phyloP scores from a whole-genome alignment of 2,888 invertebrate species.

The Autographa gamma region DNA sequence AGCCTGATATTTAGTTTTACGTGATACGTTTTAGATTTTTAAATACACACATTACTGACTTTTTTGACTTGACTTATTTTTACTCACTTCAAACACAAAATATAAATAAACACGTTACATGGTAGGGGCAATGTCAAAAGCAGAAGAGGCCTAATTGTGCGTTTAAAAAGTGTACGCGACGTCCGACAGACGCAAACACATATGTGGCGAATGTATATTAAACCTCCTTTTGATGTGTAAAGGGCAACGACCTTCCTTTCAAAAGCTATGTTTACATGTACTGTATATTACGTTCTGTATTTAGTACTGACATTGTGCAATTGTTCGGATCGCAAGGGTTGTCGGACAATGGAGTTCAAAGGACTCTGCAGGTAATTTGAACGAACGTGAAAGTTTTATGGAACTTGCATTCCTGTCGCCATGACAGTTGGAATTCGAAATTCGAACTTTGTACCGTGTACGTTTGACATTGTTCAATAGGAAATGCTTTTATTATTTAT shows the following conservation, averaged over 20 bases:
- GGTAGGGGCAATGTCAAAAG: conserved; percentile 76
- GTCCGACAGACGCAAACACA: conserved; percentile 61
- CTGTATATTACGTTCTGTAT: conserved; percentile 46
- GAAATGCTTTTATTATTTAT: background rate
- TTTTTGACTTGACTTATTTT: background rate
- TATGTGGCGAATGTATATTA: conserved; percentile 58
- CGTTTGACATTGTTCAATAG: conserved; percentile 5
- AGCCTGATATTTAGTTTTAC: no score
- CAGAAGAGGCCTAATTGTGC: conserved; percentile 82
- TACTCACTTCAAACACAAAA: background rate
- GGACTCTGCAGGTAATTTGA: conserved; percentile 42
- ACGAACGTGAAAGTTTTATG: conserved; percentile 31
- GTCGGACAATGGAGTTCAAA: conserved; percentile 48
- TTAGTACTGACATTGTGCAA: conserved; percentile 49
- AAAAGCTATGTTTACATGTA: conserved; percentile 32
- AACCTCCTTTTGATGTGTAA: conserved; percentile 69
- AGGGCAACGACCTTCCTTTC: conserved; percentile 61
- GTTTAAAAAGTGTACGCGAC: conserved; percentile 74
- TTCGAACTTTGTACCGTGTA: background rate
- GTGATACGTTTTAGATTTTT: no score
- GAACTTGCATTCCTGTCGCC: conserved; percentile 11
- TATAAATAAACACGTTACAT: conserved; percentile 23
- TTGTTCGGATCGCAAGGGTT: conserved; percentile 39
- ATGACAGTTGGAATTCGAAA: conserved; percentile 6
- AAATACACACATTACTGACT: no score